phyloP scores from a whole-genome alignment of 2,888 invertebrate genomes.

The Pasiphila rectangulata region DNA sequence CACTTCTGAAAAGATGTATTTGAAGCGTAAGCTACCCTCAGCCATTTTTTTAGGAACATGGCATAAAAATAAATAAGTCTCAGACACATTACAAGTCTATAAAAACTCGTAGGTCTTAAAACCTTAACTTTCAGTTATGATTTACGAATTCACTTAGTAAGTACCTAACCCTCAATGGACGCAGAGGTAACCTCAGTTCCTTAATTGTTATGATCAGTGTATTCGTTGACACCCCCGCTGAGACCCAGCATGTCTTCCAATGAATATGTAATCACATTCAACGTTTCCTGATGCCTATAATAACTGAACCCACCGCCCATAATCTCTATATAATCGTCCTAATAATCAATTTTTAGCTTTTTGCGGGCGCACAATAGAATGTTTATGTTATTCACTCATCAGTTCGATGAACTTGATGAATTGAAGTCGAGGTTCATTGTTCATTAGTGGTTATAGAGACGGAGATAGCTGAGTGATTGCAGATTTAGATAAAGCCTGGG shows the following conservation, averaged over 20 bases:
- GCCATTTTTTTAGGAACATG: too few species aligned
- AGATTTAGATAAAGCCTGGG: background rate
- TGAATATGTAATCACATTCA: constrained; percentile 4
- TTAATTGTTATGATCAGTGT: too few species aligned
- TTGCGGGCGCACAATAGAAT: constrained; percentile 15
- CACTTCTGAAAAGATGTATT: too few species aligned
- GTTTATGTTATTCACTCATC: constrained; percentile 12
- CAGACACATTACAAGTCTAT: too few species aligned
- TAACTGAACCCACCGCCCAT: constrained; percentile 3
- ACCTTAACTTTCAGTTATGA: constrained; percentile 3
- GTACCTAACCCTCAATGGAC: too few species aligned
- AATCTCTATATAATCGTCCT: constrained; percentile 10
- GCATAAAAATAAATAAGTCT: too few species aligned
- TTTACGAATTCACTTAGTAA: background rate
- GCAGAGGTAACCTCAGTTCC: too few species aligned
- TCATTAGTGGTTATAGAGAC: constrained; percentile 23
- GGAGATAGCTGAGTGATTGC: background rate
- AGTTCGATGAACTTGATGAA: constrained; percentile 31
- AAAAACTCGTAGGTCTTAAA: too few species aligned
- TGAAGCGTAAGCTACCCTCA: too few species aligned
- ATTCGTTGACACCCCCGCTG: constrained; percentile 13
- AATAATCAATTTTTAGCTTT: constrained; percentile 14
- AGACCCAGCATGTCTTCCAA: constrained; percentile 13
- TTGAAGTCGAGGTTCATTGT: constrained; percentile 22
- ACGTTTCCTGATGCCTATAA: background rate